Evolutionary conservation across 2,797 vertebrate genomes (phyloP), one percentile per base, ranked within the genome.

Genomic region (Danio choprae): DNA sequence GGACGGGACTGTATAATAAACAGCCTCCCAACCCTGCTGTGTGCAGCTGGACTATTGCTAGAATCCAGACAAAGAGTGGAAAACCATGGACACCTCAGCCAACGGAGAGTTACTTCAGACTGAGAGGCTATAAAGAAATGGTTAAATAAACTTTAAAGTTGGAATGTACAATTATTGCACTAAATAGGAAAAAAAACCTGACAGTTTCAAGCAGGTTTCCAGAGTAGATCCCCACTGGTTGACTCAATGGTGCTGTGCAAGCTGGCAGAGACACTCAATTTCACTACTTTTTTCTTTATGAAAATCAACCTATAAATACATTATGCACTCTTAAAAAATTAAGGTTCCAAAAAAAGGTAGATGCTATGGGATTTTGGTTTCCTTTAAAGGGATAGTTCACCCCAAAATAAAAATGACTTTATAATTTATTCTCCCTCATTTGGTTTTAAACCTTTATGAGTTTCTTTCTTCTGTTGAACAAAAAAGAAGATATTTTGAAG

Each of bases 21-120:
- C 85, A 84, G 81, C 65, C 67, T 75, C 40, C 55, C 50, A 58
- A 79, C 85, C 29, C 83, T 76, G 81, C 85, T 86, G 85, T 67
- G 70, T 81, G 74, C 80, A 84, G 83, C 85, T 83, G 83, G 64
- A 73, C 48, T 46, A 51, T 59, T 70, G 56, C 76, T 53, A 77
- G 18, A 29, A 53, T 79, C 73, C 13, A 60, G 69, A 20, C 22
- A 56, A 74, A 82, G 63, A 46, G 71, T 43, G 60, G 70, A 83
- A 86, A 84, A 67, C 71, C 58, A 64, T 50, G 13, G 29, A 73
- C 6, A 12, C 15, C n/a, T 41, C 36, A 77, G 50, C 44, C 56
- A 46, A 77, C 68, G 74, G 10, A 74, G 60, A 16, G 53, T 36
- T 73, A 81, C 48, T 72, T 76, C 69, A 79, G 51, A 68, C 65